A percentile compares a stretch with the other conserved stretches of the same genome.
These are phyloP conservation scores for Palythoa grandis DNA, from an alignment of 92 coral and sea anemone species.

Conservation along the genomic window DNA sequence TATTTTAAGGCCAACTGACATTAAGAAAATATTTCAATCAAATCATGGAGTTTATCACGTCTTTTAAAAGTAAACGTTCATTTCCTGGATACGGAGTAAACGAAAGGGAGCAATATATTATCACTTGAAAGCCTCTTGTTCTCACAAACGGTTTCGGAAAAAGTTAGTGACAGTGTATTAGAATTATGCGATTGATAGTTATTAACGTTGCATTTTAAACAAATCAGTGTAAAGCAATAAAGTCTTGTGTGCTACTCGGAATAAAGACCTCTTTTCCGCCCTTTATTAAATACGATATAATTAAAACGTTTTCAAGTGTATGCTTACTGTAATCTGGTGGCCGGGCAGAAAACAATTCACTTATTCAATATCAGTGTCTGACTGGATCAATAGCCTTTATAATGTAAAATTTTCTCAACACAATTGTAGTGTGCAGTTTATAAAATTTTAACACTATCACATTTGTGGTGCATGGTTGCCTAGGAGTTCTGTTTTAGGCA, in stretches of 20 bases:
- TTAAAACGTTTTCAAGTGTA: slow-evolving; percentile 42
- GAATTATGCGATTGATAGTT: slow-evolving; percentile 38
- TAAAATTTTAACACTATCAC: slow-evolving; percentile 35
- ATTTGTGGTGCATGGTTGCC: slow-evolving; percentile 19
- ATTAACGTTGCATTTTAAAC: slow-evolving; percentile 45
- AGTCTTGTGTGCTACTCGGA: not conserved
- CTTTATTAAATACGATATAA: slow-evolving; percentile 42
- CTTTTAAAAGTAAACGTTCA: slow-evolving; percentile 19
- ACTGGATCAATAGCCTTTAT: slow-evolving; percentile 28
- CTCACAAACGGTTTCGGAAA: slow-evolving; percentile 36
- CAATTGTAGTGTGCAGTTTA: slow-evolving; percentile 33
- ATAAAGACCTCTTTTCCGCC: slow-evolving; percentile 29
- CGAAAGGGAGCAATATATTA: slow-evolving; percentile 28
- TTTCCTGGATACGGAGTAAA: slow-evolving; percentile 38
- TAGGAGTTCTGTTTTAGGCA: not conserved
- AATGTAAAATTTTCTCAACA: slow-evolving; percentile 41
- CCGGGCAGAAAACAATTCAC: slow-evolving; percentile 27
- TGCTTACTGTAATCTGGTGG: slow-evolving; percentile 48
- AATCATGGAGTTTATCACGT: slow-evolving; percentile 23
- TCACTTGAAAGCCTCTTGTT: slow-evolving; percentile 44
- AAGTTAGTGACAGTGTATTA: slow-evolving; percentile 25
- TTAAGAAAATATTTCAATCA: slow-evolving; percentile 36
- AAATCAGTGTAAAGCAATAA: slow-evolving; percentile 45
- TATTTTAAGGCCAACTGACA: not conserved
- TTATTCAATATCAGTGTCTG: slow-evolving; percentile 29